Evolutionary conservation across 2,888 invertebrate genomes (phyloP), one percentile per base, ranked within the genome.

Genomic region (Brenthis hecate): DNA sequence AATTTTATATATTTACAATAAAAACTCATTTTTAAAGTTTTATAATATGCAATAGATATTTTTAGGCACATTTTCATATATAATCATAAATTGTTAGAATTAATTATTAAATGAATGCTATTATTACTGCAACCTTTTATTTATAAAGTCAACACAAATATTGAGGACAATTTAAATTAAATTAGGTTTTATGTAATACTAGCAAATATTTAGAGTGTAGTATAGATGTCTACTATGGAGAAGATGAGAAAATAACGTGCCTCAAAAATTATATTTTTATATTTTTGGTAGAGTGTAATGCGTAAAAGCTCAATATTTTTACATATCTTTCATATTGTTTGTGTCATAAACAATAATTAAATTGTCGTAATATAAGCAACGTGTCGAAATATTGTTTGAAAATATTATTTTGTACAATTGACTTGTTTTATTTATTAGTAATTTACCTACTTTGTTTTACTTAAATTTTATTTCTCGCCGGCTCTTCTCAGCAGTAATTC

Each of bases 261-360:
- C 66, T 67, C 47, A 56, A 56, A 62, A 43, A 43, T 56, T 56
- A 56, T 19, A 56, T 43, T 23, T 61, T n/a, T 19, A 55, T 11
- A 23, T 55, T 55, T 47, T 60, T 66, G 13, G 11, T 14, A 54
- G 32, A 23, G 16, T 16, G 47, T 58, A 58, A 65, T 60, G 60
- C 32, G 23, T 54, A 19, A 53, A 51, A n/a, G 66, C 66, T 66
- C 66, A 66, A 66, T 62, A 62, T 53, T 62, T 62, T 62, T 62
- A 62, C 62, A 62, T 62, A 62, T 62, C 62, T 62, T 62, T 36
- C 8, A 11, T 11, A 43, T 11, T 43, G 36, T 43, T 62, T 53
- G 62, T 62, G 62, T 62, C 53, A 62, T 62, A 53, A 62, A 13
- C 36, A 62, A 19, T 62, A 50, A 50, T 61, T 36, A 51, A 51